These are phyloP conservation scores for Megathymus violae DNA, from an alignment of 1,140 invertebrate species.

Conservation along the genomic window DNA sequence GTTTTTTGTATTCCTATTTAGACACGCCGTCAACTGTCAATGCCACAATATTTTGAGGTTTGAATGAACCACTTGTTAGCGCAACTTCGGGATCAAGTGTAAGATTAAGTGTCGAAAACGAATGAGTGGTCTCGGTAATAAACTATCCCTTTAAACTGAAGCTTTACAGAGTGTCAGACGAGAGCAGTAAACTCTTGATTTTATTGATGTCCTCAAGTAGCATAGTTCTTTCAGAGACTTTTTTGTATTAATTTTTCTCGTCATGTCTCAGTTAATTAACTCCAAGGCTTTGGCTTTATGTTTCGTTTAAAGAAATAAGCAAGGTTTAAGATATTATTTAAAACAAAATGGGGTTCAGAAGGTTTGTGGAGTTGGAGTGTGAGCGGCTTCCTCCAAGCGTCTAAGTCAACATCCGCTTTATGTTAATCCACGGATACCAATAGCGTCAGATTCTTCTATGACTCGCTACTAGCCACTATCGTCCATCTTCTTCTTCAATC, in stretches of 20 bases:
- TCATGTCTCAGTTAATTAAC: slow-evolving; percentile 38
- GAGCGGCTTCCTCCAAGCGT: too few relatives aligned
- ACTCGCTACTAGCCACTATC: too few relatives aligned
- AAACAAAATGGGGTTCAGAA: too few relatives aligned
- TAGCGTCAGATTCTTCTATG: too few relatives aligned
- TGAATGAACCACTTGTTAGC: slow-evolving; percentile 62
- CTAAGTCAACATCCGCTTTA: too few relatives aligned
- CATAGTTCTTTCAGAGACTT: slow-evolving; percentile 43
- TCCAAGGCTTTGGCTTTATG: background rate
- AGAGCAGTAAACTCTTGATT: slow-evolving; percentile 69
- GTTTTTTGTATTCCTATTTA: slow-evolving; percentile 56
- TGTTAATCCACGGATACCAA: too few relatives aligned
- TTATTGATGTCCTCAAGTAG: slow-evolving; percentile 71
- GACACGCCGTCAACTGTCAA: slow-evolving; percentile 19
- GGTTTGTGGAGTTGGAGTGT: too few relatives aligned
- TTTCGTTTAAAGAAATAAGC: slow-evolving; percentile 1
- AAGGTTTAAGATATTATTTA: background rate
- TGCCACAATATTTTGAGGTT: slow-evolving; percentile 34
- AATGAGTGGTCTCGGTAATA: slow-evolving; percentile 58
- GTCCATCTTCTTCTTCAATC: too few relatives aligned
- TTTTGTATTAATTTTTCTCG: slow-evolving; percentile 29
- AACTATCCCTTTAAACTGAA: slow-evolving; percentile 63
- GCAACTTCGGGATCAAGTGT: slow-evolving; percentile 48
- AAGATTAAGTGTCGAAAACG: slow-evolving; percentile 58
- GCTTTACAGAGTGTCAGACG: slow-evolving; percentile 52